Evolutionary conservation across 1,140 invertebrate genomes (phyloP), one percentile per base, ranked within the genome.

Genomic region (Reticulitermes speratus): DNA sequence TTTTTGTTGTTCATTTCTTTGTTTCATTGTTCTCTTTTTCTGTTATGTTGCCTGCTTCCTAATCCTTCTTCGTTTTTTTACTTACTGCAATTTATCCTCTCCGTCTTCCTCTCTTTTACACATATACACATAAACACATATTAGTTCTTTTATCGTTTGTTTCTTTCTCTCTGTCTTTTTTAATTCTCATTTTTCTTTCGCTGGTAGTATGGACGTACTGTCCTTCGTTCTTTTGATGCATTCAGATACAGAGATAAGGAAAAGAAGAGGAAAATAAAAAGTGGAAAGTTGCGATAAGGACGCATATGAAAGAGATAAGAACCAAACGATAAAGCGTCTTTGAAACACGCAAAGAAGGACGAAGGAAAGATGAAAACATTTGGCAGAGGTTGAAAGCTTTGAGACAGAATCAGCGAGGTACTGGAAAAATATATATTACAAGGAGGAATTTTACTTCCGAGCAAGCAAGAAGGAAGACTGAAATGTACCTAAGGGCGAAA

Each of bases 361-460:
- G n/a, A 75, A 75, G 65, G 65, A 30, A 75, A n/a, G 65, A 75
- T 25, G 65, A 25, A 75, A 75, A 75, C n/a, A 75, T 75, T 75
- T 30, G n/a, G 65, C 65, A 75, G 65, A 75, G n/a, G 65, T 75
- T n/a, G 65, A 14, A 75, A 65, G 59, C 8, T 75, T 30, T 75
- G 65, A 75, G n/a, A 75, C n/a, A 25, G 65, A 75, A 75, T 30
- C 65, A 75, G 25, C 25, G 25, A 30, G 65, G 65, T 75, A 5
- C 65, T 75, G n/a, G 65, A 30, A 75, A 55, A 55, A 75, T 75
- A 75, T 75, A 75, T 30, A 75, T 75, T 75, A 75, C 65, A 25
- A 69, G n/a, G n/a, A 30, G 65, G 65, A 75, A 75, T 75, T 75
- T 75, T 75, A 75, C 65, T 30, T 75, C 65, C 14, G 65, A 75